Evolutionary conservation across 2,888 invertebrate genomes (phyloP).

Genomic region (Hylaea fasciaria): DNA sequence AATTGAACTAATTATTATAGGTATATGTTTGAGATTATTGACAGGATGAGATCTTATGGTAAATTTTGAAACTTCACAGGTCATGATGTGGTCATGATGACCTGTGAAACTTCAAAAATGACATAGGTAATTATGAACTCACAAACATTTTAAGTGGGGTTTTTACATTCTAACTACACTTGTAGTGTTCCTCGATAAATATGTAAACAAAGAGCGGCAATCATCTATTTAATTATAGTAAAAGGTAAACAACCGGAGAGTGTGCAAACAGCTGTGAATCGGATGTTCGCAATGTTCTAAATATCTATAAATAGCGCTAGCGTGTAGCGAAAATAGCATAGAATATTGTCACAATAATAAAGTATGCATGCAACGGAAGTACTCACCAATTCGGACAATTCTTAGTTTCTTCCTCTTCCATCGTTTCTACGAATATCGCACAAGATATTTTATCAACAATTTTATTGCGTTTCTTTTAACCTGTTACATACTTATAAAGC

Average conservation of each 20-base stretch:
- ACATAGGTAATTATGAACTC: neutral
- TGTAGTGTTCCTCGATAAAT: neutral
- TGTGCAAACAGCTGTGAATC: conserved; percentile 60
- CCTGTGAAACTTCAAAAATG: conserved; percentile 3
- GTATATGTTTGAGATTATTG: no score
- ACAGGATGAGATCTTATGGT: no score
- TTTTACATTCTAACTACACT: no score
- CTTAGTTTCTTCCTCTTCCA: conserved; percentile 75
- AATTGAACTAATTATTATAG: no score
- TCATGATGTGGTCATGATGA: conserved; percentile 2
- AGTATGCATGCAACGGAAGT: conserved; percentile 38
- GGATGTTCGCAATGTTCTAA: conserved; percentile 68
- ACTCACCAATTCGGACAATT: conserved; percentile 83
- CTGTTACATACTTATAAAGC: neutral
- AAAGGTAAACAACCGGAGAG: conserved; percentile 69
- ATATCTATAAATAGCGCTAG: conserved; percentile 79
- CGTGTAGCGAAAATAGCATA: conserved; percentile 74
- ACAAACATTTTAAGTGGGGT: no score
- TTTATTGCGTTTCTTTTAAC: conserved; percentile 3
- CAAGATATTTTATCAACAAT: neutral
- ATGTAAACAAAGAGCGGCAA: conserved; percentile 2
- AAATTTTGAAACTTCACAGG: no score
- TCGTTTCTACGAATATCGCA: conserved; percentile 40
- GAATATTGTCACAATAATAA: conserved; percentile 68
- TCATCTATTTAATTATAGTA: conserved; percentile 11